Conservation (phyloP, 2,797 vertebrate genomes). For the Trematomus bernacchii region DNA sequence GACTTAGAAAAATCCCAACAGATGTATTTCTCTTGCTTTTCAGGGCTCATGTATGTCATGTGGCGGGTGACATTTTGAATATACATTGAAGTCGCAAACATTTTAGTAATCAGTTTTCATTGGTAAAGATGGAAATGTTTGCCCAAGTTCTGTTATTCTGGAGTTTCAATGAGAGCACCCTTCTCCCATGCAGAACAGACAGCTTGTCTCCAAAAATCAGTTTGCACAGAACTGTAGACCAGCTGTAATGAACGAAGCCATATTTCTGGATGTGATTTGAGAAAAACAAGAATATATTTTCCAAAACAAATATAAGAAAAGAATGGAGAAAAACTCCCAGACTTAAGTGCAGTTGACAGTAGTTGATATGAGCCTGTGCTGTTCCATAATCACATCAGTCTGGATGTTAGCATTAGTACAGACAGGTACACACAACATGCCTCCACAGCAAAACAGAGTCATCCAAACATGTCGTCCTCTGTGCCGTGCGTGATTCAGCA, state of each 20-base stretch:
- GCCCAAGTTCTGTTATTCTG: neutral
- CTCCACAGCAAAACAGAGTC: slow-evolving; percentile 20
- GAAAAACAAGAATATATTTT: slow-evolving; percentile 1
- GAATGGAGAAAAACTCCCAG: slow-evolving; percentile 2
- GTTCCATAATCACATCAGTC: slow-evolving; percentile 36
- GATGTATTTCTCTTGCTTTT: too few relatives aligned
- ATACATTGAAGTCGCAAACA: neutral
- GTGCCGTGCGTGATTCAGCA: slow-evolving; percentile 32
- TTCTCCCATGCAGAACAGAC: slow-evolving; percentile 9
- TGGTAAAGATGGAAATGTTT: neutral
- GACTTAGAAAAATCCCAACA: too few relatives aligned
- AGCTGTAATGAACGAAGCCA: slow-evolving; percentile 19
- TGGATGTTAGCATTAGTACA: slow-evolving; percentile 26
- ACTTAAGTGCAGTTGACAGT: neutral
- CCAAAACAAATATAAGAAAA: neutral
- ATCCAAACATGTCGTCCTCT: slow-evolving; percentile 27
- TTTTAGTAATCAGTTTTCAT: neutral
- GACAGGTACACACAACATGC: slow-evolving; percentile 31
- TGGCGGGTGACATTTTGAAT: neutral
- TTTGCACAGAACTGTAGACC: slow-evolving; percentile 9
- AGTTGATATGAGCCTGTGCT: slow-evolving; percentile 30
- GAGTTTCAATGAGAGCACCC: slow-evolving; percentile 15
- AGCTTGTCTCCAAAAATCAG: slow-evolving; percentile 14
- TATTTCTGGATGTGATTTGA: neutral
- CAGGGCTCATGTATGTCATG: neutral